Percentiles rank a stretch among this genome's conserved stretches.
Evolutionary conservation across 2,797 vertebrate genomes (phyloP).

Genomic region (Gymnoscopelus microlampas): DNA sequence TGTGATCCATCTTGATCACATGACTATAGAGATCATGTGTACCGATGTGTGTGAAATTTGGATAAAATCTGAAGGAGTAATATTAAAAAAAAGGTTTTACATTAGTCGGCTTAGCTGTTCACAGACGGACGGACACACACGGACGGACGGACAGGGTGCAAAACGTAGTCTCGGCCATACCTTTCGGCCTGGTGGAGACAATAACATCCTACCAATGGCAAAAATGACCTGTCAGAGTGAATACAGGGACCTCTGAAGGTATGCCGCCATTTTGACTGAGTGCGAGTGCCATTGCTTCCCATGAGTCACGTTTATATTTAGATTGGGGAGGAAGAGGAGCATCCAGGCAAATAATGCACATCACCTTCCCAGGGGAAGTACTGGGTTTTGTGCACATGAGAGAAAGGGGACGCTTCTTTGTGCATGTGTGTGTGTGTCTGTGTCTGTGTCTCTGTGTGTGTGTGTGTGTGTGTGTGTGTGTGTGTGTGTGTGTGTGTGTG

Average conservation of each 20-base stretch:
- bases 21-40: too few relatives aligned
- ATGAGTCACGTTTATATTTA: conserved; percentile 75
- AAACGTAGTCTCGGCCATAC: too few relatives aligned
- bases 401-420: too few relatives aligned
- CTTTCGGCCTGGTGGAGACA: too few relatives aligned
- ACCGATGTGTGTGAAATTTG: too few relatives aligned
- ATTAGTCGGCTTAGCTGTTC: too few relatives aligned
- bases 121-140: too few relatives aligned
- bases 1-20: too few relatives aligned
- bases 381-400: too few relatives aligned
- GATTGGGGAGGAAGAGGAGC: conserved; percentile 65
- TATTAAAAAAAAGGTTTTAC: too few relatives aligned
- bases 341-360: conserved; percentile 66
- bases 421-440: neutral
- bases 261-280: conserved; percentile 68
- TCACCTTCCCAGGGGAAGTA: conserved; percentile 60
- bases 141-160: too few relatives aligned
- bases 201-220: neutral
- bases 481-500: conserved; percentile 46
- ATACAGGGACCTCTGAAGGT: conserved; percentile 50
- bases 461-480: conserved; percentile 64
- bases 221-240: conserved; percentile 38
- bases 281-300: conserved; percentile 40
- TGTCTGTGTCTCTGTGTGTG: neutral
- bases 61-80: too few relatives aligned